These are phyloP conservation scores for Drosophila pseudoananassae DNA, from an alignment of 1,140 invertebrate genomes.

Conservation along the genomic window DNA sequence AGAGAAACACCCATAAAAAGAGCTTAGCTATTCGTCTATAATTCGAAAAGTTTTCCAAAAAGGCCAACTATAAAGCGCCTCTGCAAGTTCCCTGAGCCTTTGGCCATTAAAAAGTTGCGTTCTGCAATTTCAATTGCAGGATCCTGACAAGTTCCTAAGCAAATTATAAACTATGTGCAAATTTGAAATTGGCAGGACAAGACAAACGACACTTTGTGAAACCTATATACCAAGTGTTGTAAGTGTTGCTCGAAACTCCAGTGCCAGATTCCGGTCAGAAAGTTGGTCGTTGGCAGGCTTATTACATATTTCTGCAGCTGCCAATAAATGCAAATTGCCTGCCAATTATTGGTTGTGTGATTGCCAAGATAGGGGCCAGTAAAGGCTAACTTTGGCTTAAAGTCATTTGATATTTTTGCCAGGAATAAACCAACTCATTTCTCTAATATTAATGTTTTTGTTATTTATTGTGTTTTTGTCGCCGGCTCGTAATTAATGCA, in stretches of 20 bases:
- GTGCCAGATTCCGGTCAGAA: conserved; percentile 35
- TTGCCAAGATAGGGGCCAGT: conserved; percentile 1
- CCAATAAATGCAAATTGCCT: conserved; percentile 75
- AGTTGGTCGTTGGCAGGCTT: conserved; percentile 23
- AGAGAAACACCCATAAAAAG: conserved; percentile 39
- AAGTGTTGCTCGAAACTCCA: conserved; percentile 21
- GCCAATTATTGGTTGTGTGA: conserved; percentile 57
- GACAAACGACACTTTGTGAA: conserved; percentile 27
- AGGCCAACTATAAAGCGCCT: conserved; percentile 43
- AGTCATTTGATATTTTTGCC: conserved; percentile 10
- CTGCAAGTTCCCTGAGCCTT: conserved; percentile 41
- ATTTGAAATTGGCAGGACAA: conserved; percentile 55
- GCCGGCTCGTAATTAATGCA: conserved; percentile 70
- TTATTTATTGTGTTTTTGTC: conserved; percentile 24
- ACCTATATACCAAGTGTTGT: conserved; percentile 15
- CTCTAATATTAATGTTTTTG: conserved; percentile 27
- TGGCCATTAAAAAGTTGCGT: conserved; percentile 78
- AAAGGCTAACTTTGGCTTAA: conserved; percentile 30
- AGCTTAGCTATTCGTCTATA: conserved; percentile 36
- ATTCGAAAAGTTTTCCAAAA: conserved; percentile 59
- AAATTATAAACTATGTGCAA: conserved; percentile 71
- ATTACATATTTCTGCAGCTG: conserved; percentile 37
- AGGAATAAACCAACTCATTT: conserved; percentile 7
- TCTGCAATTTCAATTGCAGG: conserved; percentile 70
- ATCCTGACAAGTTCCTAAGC: conserved; percentile 47